These are phyloP conservation scores for Oxygymnocypris stewartii DNA, from an alignment of 2,113 vertebrate species.

Conservation along the genomic window DNA sequence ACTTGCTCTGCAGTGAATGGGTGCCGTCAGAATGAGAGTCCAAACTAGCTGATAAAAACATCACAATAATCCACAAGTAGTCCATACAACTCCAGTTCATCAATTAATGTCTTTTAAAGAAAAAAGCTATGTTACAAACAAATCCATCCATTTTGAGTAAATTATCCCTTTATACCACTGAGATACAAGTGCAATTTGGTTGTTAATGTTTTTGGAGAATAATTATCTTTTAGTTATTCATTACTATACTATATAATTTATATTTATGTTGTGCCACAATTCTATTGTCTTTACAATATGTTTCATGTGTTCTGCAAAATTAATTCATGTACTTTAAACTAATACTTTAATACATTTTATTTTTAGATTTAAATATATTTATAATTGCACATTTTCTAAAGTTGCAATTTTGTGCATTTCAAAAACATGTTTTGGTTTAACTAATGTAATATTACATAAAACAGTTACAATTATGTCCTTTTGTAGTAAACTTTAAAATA, in stretches of 20 bases:
- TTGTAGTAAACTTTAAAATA: not conserved
- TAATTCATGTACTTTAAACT: too few relatives aligned
- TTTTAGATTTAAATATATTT: not conserved
- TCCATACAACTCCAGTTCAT: too few relatives aligned
- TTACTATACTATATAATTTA: not conserved
- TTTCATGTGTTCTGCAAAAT: too few relatives aligned
- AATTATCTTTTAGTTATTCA: too few relatives aligned
- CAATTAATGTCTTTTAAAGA: not conserved
- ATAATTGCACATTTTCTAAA: not conserved
- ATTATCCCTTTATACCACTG: not conserved
- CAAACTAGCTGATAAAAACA: too few relatives aligned
- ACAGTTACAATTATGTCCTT: not conserved
- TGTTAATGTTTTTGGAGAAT: not conserved
- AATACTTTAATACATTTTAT: too few relatives aligned
- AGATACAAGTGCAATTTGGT: not conserved
- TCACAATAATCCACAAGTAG: too few relatives aligned
- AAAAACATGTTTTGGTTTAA: not conserved
- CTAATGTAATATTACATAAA: too few relatives aligned
- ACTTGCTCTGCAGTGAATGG: not conserved
- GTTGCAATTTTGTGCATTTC: not conserved
- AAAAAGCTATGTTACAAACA: not conserved
- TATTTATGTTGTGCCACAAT: too few relatives aligned
- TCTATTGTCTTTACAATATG: too few relatives aligned
- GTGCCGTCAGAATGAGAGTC: too few relatives aligned
- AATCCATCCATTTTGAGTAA: not conserved